Base-by-base conservation (phyloP, 2,113 vertebrate species). In the Aldabrachelys gigantea region DNA sequence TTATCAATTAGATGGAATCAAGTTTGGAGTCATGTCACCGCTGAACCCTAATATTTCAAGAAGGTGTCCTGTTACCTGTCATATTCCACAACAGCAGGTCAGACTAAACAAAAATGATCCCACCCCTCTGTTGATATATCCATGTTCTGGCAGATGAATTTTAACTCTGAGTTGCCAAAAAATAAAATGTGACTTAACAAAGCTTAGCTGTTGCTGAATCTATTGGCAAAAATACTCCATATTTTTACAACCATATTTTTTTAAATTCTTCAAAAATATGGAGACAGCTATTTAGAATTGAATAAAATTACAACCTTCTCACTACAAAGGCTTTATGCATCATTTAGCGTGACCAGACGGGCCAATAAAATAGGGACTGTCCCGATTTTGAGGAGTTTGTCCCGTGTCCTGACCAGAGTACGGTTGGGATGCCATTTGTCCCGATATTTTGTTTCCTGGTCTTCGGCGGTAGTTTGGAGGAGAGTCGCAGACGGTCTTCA, bases 21-120 rank as follows among this genome's bases (percentile, higher is more conserved):
- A 22, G 3, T 72, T 83, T 65, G 7, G 13, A 89, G 49, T 79
- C 65, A 87, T 76, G 5, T 1, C 0, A 56, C 6, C 21, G 65
- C 19, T n/a, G 65, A 69, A 4, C 35, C 65, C 8, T 8, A 72
- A 1, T 52, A 75, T 82, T 93, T 89, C 59, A 65, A 52, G 8
- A 24, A n/a, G 4, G 24, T 65, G 4, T 1, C 9, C 0, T 92
- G 87, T 80, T 41, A 82, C 79, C 10, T 65, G 22, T 0, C 1
- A 65, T 59, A 85, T 82, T 1, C 3, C 13, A 49, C 0, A 1
- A 65, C 4, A 90, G 56, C 6, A 78, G 3, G 0, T 44, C 14
- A 84, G 79, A 1, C 1, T 75, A 89, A 83, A 44, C 24, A 56
- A 91, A 86, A 84, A 54, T 10, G 57, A 19, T 1, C 31, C 94